Evolutionary conservation across 2,888 invertebrate genomes (phyloP), one percentile per base, ranked within the genome.

Genomic region (Parapristionchus giblindavisi): DNA sequence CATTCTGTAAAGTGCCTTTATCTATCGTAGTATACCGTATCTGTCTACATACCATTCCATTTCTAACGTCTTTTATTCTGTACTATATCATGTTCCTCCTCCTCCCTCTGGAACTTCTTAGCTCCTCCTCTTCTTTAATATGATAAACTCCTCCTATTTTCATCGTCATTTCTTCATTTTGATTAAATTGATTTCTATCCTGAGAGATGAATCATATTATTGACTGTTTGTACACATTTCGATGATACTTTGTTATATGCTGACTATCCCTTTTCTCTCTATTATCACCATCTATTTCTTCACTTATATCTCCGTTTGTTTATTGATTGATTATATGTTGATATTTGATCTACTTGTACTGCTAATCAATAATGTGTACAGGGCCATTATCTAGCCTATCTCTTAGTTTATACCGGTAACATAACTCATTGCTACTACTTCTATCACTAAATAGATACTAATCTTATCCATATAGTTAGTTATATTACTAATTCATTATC

Each of bases 221-320:
- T 36, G 21, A 56, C 3, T 61, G 34, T 75, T 54, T 56, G 60
- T 75, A 72, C 60, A 75, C 6, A 24, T 40, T 74, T 32, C 40
- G 40, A 66, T 24, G 4, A 32, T 4, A 4, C 4, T 21, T 5
- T n/a, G 36, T 60, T 66, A n/a, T n/a, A n/a, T n/a, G n/a, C n/a
- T n/a, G n/a, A n/a, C n/a, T n/a, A n/a, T n/a, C n/a, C n/a, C n/a
- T n/a, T n/a, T n/a, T n/a, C n/a, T n/a, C n/a, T n/a, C n/a, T n/a
- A n/a, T n/a, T n/a, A n/a, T n/a, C n/a, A n/a, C n/a, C n/a, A n/a
- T n/a, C n/a, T n/a, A n/a, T 27, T 8, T 43, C 27, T 63, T 27
- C 27, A 38, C 8, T 14, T 63, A 40, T 40, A 27, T 29, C 38
- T n/a, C n/a, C n/a, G n/a, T n/a, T n/a, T n/a, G n/a, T n/a, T n/a